Conservation (phyloP, 2,888 invertebrate species). For the Aphidius colemani region DNA sequence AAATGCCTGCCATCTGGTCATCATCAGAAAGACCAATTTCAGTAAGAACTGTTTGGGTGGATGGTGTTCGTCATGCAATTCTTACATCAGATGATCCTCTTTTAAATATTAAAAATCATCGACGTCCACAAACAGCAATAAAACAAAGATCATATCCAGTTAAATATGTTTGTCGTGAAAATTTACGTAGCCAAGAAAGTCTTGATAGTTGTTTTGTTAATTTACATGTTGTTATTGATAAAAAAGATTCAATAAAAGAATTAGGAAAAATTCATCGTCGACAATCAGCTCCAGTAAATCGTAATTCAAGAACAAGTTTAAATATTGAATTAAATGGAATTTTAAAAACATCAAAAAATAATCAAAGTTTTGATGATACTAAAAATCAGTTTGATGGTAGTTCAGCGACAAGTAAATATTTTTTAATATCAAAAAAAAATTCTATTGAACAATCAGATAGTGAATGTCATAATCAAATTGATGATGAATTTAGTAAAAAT, state of each 20-base stretch:
- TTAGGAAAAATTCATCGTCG: slow-evolving; percentile 38
- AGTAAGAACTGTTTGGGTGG: slow-evolving; percentile 70
- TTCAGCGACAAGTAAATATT: not conserved
- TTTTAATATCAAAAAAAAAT: slow-evolving; percentile 16
- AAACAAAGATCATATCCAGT: slow-evolving; percentile 34
- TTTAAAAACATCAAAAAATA: slow-evolving; percentile 23
- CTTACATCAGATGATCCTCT: slow-evolving; percentile 69
- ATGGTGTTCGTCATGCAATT: slow-evolving; percentile 73
- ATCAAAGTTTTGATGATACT: not conserved
- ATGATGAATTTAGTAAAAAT: slow-evolving; percentile 10
- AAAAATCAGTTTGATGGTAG: slow-evolving; percentile 20
- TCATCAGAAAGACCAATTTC: slow-evolving; percentile 65
- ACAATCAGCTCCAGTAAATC: slow-evolving; percentile 44
- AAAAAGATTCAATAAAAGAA: slow-evolving; percentile 32
- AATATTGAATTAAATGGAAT: slow-evolving; percentile 27
- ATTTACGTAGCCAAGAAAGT: slow-evolving; percentile 32
- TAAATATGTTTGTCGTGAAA: slow-evolving; percentile 38
- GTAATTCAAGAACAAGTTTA: slow-evolving; percentile 21
- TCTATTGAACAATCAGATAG: slow-evolving; percentile 9
- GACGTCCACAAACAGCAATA: slow-evolving; percentile 40
- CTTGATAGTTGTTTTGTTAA: slow-evolving; percentile 48
- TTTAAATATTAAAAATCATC: slow-evolving; percentile 39
- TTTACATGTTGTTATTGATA: slow-evolving; percentile 45
- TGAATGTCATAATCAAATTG: not conserved
- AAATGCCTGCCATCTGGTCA: slow-evolving; percentile 65